phyloP scores from a whole-genome alignment of 2,797 vertebrate genomes.

The Hemitrygon akajei region DNA sequence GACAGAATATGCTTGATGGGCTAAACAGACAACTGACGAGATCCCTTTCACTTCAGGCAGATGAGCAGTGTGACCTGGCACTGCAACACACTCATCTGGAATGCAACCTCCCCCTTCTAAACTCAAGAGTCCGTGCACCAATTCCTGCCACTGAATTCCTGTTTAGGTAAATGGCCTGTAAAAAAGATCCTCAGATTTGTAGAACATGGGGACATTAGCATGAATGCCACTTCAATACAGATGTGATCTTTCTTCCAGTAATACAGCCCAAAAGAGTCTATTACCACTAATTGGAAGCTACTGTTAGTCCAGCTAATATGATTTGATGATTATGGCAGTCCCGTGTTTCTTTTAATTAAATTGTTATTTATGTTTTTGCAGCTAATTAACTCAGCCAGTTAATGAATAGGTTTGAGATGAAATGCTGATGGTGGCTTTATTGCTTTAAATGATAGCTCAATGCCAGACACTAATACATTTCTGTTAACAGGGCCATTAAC shows the following conservation, averaged over 20 bases:
- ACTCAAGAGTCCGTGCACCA: not conserved
- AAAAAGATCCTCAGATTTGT: not conserved
- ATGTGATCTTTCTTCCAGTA: not conserved
- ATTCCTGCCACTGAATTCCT: not conserved
- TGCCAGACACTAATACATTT: not conserved
- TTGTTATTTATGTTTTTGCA: constrained; percentile 8
- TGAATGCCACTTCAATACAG: not conserved
- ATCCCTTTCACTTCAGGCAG: too few relatives aligned
- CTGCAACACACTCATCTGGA: not conserved
- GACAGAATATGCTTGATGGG: too few relatives aligned
- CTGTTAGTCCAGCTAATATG: not conserved
- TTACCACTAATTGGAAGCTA: not conserved
- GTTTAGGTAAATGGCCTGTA: not conserved
- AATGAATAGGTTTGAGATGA: not conserved
- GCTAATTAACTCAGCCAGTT: constrained; percentile 7
- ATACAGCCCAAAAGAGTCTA: not conserved
- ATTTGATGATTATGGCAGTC: not conserved
- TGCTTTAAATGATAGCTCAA: not conserved
- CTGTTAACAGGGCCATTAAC: constrained; percentile 1
- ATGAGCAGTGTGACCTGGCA: too few relatives aligned
- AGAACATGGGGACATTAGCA: not conserved
- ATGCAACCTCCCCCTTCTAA: not conserved
- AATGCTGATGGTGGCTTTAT: not conserved
- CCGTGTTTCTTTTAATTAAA: not conserved
- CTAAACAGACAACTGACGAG: too few relatives aligned